Percentiles rank a stretch among this genome's conserved stretches.
phyloP scores from a whole-genome alignment of 1,140 invertebrate species.

The Lepidurus packardi region DNA sequence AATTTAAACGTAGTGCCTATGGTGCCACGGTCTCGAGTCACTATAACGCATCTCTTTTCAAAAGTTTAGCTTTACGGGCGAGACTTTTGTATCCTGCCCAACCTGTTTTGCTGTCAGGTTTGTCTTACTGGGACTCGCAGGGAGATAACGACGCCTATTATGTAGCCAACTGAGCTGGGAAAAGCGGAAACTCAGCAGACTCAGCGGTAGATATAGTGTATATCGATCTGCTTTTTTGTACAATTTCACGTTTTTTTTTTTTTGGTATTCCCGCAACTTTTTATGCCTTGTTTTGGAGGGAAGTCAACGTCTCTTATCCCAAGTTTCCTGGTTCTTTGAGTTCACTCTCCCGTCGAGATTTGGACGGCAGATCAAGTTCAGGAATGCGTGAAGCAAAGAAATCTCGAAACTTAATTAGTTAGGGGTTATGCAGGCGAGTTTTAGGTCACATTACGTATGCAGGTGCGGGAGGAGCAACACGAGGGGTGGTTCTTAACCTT shows the following conservation, averaged over 20 bases:
- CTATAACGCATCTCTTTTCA: neutral
- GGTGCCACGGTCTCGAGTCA: neutral
- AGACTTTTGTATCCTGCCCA: neutral
- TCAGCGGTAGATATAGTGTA: neutral
- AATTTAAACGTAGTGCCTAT: neutral
- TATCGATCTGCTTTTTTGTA: constrained; percentile 1
- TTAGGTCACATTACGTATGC: neutral
- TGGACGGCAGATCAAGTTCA: neutral
- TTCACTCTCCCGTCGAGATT: constrained; percentile 7
- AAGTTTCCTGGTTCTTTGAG: neutral
- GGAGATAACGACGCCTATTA: constrained; percentile 1
- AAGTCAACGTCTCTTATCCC: neutral
- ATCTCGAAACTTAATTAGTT: neutral
- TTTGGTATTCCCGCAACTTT: neutral
- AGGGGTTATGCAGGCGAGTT: neutral
- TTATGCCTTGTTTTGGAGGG: neutral
- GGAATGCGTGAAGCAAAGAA: neutral
- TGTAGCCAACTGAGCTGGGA: constrained; percentile 18
- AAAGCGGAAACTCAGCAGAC: neutral
- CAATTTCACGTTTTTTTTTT: neutral
- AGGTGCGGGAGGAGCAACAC: neutral
- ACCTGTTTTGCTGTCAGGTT: neutral
- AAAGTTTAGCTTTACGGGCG: neutral
- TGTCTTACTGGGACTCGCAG: neutral
- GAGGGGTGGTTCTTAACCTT: neutral